These are phyloP conservation scores for Stomatorhinus walkeri DNA, from an alignment of 2,797 vertebrate genomes.

Conservation along the genomic window DNA sequence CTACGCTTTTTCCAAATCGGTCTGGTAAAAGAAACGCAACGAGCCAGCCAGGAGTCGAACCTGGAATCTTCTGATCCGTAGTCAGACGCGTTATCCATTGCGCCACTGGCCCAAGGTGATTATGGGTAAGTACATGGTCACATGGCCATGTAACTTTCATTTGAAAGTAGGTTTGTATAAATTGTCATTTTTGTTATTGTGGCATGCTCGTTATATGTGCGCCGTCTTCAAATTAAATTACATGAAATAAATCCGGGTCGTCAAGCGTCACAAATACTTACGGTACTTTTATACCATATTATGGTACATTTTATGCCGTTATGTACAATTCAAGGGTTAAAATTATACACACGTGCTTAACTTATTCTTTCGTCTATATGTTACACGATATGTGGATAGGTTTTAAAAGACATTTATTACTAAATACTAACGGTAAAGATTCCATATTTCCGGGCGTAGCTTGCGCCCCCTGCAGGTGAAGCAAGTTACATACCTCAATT, in stretches of 20 bases:
- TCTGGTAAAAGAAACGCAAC: not conserved
- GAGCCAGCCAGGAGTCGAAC: conserved; percentile 29
- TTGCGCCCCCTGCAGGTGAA: conserved; percentile 3
- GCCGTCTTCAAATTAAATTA: not conserved
- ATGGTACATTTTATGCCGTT: not conserved
- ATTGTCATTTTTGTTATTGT: not conserved
- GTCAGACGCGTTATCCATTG: conserved; percentile 31
- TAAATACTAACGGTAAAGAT: not conserved
- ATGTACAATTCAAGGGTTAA: not conserved
- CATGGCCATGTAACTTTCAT: not conserved
- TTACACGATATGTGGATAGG: not conserved
- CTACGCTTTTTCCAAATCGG: not conserved
- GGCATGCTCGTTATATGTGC: not conserved
- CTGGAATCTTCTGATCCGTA: conserved; percentile 26
- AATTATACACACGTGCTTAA: not conserved
- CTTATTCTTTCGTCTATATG: not conserved
- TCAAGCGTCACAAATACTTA: not conserved
- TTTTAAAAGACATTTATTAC: not conserved
- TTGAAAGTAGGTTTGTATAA: not conserved
- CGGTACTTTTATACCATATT: not conserved
- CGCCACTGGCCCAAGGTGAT: not conserved
- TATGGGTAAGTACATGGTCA: not conserved
- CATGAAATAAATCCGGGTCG: not conserved
- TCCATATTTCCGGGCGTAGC: not conserved
- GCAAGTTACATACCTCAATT: not conserved